Percentiles rank a stretch among this genome's conserved stretches.
Conservation (phyloP, 2,797 vertebrate genomes). For the Diplodus sargus region DNA sequence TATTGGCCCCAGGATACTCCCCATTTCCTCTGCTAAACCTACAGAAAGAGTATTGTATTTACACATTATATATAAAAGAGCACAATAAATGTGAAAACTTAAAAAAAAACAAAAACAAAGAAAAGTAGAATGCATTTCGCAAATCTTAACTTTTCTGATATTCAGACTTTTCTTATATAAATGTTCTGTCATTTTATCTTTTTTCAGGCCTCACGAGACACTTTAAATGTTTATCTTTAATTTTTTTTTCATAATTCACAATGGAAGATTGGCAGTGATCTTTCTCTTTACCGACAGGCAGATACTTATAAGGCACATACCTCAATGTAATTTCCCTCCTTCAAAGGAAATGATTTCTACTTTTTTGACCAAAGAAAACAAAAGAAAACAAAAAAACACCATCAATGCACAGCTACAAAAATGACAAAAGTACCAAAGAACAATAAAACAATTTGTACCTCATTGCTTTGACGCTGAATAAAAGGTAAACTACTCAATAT, state of each 20-base stretch:
- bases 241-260: conserved; percentile 84
- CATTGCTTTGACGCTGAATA: conserved; percentile 73
- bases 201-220: conserved; percentile 80
- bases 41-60: conserved; percentile 93
- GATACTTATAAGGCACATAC: conserved; percentile 96
- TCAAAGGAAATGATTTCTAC: conserved; percentile 79
- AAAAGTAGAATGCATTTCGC: conserved; percentile 88
- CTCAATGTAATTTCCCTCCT: conserved; percentile 83
- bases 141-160: conserved; percentile 82
- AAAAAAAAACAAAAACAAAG: conserved; percentile 72
- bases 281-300: conserved; percentile 88
- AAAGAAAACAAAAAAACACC: conserved; percentile 58
- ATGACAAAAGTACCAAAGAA: conserved; percentile 76
- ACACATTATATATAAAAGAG: conserved; percentile 87
- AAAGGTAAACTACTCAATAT: conserved; percentile 77
- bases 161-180: conserved; percentile 78
- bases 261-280: conserved; percentile 89
- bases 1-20: conserved; percentile 84
- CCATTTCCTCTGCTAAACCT: conserved; percentile 88
- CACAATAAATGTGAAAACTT: conserved; percentile 87
- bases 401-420: conserved; percentile 77
- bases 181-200: conserved; percentile 70
- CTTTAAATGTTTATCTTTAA: conserved; percentile 76
- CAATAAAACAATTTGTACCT: conserved; percentile 78
- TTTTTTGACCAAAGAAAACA: conserved; percentile 67